phyloP scores from a whole-genome alignment of 2,797 vertebrate species.

The Sus cebifrons region DNA sequence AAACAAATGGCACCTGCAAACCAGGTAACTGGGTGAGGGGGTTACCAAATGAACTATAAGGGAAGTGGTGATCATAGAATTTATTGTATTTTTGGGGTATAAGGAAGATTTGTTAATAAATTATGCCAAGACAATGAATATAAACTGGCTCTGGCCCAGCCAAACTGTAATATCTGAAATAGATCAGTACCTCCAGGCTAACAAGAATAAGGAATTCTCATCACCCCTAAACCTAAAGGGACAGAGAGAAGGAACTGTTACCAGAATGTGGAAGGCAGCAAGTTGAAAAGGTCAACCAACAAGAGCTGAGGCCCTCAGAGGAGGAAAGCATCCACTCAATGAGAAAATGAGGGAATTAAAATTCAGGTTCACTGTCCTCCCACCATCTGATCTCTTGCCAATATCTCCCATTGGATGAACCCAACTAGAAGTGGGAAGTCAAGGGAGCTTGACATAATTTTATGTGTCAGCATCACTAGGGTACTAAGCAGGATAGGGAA shows the following conservation, averaged over 20 bases:
- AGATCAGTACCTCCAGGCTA: background rate
- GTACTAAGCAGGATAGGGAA: background rate
- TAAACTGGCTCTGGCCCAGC: background rate
- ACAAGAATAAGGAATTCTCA: background rate
- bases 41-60: slow-evolving; percentile 7
- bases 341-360: background rate
- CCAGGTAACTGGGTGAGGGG: background rate
- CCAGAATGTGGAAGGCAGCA: background rate
- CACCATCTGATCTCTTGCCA: background rate
- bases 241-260: background rate
- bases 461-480: background rate
- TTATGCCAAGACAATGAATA: background rate
- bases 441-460: background rate
- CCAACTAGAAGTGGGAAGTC: background rate
- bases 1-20: background rate
- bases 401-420: background rate
- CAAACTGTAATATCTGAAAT: slow-evolving; percentile 7
- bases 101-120: slow-evolving; percentile 14
- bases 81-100: slow-evolving; percentile 27
- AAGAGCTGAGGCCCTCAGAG: background rate
- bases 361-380: background rate
- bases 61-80: background rate
- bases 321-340: background rate
- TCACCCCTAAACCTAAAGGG: background rate
- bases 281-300: background rate